These are phyloP conservation scores for Ochropleura leucogaster DNA, from an alignment of 2,888 invertebrate species.

Conservation along the genomic window DNA sequence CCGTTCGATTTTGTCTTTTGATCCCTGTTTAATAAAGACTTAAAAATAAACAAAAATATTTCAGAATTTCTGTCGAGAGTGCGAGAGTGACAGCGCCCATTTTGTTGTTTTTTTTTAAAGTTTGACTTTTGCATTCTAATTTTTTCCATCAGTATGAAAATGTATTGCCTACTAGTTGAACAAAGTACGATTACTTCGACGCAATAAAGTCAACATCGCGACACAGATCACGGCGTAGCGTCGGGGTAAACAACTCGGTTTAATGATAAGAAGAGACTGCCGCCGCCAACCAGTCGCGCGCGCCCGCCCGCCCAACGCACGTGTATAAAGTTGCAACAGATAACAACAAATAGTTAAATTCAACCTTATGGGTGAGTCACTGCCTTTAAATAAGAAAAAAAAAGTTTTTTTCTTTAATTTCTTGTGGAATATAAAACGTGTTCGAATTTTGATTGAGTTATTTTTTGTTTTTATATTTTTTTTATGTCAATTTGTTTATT, in stretches of 20 bases:
- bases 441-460: constrained; percentile 14
- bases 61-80: neutral
- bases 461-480: neutral
- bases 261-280: constrained; percentile 81
- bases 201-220: constrained; percentile 76
- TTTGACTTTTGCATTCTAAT: constrained; percentile 9
- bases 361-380: constrained; percentile 68
- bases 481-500: neutral
- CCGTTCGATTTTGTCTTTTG: too few species aligned
- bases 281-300: constrained; percentile 84
- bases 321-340: constrained; percentile 70
- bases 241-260: constrained; percentile 83
- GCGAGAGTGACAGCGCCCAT: neutral
- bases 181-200: constrained; percentile 65
- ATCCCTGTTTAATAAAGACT: too few species aligned
- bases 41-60: neutral
- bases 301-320: constrained; percentile 85
- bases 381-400: constrained; percentile 8
- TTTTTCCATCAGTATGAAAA: constrained; percentile 31
- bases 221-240: constrained; percentile 81
- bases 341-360: constrained; percentile 58
- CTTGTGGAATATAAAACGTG: neutral
- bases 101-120: neutral
- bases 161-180: constrained; percentile 37
- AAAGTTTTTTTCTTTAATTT: neutral